Evolutionary conservation across 2,113 vertebrate genomes (phyloP).

Genomic region (Mesoclemmys tuberculata): DNA sequence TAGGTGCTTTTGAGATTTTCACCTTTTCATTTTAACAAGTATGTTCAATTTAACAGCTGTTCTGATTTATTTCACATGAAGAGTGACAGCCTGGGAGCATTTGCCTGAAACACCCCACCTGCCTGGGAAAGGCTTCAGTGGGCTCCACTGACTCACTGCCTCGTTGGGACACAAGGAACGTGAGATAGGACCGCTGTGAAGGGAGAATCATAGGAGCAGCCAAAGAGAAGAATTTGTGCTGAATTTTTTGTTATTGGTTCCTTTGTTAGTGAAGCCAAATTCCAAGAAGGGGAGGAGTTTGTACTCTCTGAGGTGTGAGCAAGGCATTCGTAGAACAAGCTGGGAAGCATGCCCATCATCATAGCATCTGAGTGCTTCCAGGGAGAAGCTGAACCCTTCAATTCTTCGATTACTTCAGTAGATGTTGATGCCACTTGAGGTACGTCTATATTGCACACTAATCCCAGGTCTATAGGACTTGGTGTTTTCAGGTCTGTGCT

Average conservation of each 20-base stretch:
- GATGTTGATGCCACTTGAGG: background rate
- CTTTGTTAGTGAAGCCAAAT: background rate
- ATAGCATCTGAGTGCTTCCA: background rate
- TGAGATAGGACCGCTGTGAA: background rate
- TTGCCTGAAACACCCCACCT: background rate
- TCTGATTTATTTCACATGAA: too few relatives aligned
- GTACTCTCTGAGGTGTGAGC: background rate
- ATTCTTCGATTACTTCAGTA: background rate
- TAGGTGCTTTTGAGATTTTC: background rate
- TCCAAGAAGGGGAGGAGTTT: background rate
- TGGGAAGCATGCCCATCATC: background rate
- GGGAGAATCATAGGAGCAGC: background rate
- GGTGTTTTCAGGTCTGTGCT: too few relatives aligned
- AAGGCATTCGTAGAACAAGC: background rate
- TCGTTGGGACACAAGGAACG: background rate
- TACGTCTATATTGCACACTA: background rate
- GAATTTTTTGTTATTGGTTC: background rate
- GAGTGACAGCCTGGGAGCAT: background rate
- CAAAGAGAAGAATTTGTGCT: background rate
- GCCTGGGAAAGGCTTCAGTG: background rate
- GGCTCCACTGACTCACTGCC: background rate
- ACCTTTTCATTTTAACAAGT: background rate
- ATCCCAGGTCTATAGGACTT: too few relatives aligned
- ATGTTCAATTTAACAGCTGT: background rate
- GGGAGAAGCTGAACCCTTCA: background rate